Base-by-base conservation (phyloP, 37 sponge, comb jelly and placozoan genomes). In the Beroe forskalii region DNA sequence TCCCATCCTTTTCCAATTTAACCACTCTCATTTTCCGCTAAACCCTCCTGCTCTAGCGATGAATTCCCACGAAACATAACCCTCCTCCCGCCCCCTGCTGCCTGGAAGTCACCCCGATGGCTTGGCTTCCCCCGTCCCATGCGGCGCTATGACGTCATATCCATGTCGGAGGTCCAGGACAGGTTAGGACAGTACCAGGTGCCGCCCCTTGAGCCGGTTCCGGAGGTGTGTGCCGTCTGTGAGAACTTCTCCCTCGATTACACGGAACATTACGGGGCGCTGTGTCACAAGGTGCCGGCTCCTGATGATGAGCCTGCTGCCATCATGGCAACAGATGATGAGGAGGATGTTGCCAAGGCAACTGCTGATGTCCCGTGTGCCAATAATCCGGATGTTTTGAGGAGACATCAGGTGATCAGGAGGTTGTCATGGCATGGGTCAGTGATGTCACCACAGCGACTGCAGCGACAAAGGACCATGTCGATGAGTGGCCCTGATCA, bases 181-280 rank as follows among this genome's bases (percentile, higher is more conserved):
- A 12, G 6, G 12, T 17, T n/a, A n/a, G n/a, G n/a, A n/a, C n/a
- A n/a, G 55, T 48, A 48, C 55, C 55, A 48, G 12, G 6, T 48
- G 12, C 55, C 55, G 1, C 86, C 86, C 35, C 86, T 80, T 1
- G 86, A 80, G 27, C 40, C 86, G 2, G 86, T 80, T n/a, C 48
- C 20, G 17, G 86, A 80, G 27, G 86, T 80, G 55, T 39, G 43
- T 22, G 35, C 28, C 30, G 48, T 44, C 55, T 80, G 86, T 43
- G 55, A 44, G 55, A 41, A 41, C 30, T 80, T 80, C 30, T 33
- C 43, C 4, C 24, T 38, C 4, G 86, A 80, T 27, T 22, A 30
- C 31, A 64, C 66, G 20, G 31, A 27, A 23, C 25, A 64, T 23
- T 64, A 48, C 12, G 55, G 55, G 12, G 55, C 6, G 12, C 55